Evolutionary conservation across 2,888 invertebrate species (phyloP).

Genomic region (Ophioninae sp.): DNA sequence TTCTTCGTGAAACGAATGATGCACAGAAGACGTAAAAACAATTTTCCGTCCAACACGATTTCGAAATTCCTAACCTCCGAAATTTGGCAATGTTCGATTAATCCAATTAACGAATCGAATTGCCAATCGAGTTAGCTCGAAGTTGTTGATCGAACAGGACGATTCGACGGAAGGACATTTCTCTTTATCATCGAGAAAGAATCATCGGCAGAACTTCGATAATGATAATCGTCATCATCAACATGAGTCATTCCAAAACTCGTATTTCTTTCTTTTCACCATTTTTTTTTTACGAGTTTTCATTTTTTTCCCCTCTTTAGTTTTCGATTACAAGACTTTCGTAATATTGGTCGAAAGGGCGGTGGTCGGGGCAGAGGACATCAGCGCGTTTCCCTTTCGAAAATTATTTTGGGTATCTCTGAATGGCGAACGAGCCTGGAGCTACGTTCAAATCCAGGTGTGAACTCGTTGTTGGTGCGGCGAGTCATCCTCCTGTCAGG

Average conservation of each 20-base stretch:
- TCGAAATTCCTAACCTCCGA: neutral
- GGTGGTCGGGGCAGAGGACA: neutral
- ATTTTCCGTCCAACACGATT: neutral
- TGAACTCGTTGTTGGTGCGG: slow-evolving; percentile 74
- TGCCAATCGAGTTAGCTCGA: neutral
- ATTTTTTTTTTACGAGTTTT: neutral
- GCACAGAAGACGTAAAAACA: neutral
- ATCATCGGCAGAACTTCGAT: neutral
- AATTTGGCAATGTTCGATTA: neutral
- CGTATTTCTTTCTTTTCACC: neutral
- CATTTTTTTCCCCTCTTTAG: neutral
- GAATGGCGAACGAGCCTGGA: slow-evolving; percentile 4
- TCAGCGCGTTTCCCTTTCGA: neutral
- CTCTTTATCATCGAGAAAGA: slow-evolving; percentile 28
- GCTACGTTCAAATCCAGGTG: slow-evolving; percentile 73
- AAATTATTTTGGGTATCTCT: neutral
- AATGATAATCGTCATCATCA: neutral
- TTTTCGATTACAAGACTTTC: neutral
- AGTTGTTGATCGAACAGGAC: neutral
- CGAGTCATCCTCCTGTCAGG: slow-evolving; percentile 75
- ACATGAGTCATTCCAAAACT: neutral
- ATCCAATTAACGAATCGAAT: neutral
- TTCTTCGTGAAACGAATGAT: neutral
- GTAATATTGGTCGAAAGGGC: neutral
- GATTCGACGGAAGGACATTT: neutral